Evolutionary conservation across 2,888 invertebrate genomes (phyloP).

Genomic region (Anaspis maculata): DNA sequence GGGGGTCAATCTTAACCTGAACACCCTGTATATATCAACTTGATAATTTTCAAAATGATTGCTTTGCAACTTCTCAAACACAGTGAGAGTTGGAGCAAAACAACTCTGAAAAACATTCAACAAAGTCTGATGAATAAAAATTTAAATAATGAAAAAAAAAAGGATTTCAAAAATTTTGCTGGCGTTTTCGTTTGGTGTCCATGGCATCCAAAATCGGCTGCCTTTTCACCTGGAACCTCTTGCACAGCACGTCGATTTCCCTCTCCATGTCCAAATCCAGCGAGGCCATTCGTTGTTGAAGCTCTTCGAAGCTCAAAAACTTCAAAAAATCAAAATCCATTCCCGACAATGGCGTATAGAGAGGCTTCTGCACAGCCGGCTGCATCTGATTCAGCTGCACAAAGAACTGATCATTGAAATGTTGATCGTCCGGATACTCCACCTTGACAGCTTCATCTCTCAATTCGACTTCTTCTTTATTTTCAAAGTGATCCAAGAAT

Average conservation of each 20-base stretch:
- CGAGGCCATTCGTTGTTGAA: slow-evolving; percentile 82
- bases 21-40: too few species aligned
- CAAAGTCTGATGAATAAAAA: too few species aligned
- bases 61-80: too few species aligned
- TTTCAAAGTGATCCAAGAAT: slow-evolving; percentile 93
- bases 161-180: slow-evolving; percentile 81
- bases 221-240: slow-evolving; percentile 91
- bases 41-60: too few species aligned
- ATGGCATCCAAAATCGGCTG: slow-evolving; percentile 99
- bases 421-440: slow-evolving; percentile 18
- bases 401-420: slow-evolving; percentile 40
- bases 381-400: slow-evolving; percentile 51
- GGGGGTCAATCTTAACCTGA: too few species aligned
- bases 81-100: too few species aligned
- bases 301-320: slow-evolving; percentile 83
- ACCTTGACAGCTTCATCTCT: background rate
- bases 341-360: background rate
- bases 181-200: slow-evolving; percentile 92
- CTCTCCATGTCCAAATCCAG: slow-evolving; percentile 98
- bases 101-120: too few species aligned
- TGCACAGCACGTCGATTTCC: slow-evolving; percentile 91
- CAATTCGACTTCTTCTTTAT: slow-evolving; percentile 55
- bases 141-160: too few species aligned
- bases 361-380: slow-evolving; percentile 1
- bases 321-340: slow-evolving; percentile 45